Evolutionary conservation across 2,888 invertebrate genomes (phyloP), one percentile per base, ranked within the genome.

Genomic region (Drosophila setosimentum): DNA sequence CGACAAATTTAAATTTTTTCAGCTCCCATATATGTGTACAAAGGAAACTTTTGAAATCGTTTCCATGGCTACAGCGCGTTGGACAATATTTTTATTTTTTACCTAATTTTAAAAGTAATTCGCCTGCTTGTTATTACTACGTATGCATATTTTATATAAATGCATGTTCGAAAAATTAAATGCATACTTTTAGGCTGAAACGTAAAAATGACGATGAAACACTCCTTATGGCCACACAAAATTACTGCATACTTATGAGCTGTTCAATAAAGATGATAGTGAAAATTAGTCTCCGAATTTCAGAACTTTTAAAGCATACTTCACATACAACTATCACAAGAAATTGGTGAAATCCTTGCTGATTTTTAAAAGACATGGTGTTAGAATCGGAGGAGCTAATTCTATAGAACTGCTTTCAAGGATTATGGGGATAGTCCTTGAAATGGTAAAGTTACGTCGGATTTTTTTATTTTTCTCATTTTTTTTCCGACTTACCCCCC

Each of bases 1-100:
- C 30, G 8, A 53, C 32, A 40, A 63, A 64, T 51, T 53, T 18
- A n/a, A 32, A 21, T 13, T 40, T 48, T 13, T 68, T 50, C 13
- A 2, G 21, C 2, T 6, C 7, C 27, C 27, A 27, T 13, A 16
- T 7, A 24, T 13, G 13, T 51, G 40, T 45, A 42, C 24, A 10
- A 54, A 49, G 2, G 48, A 55, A 76, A 76, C n/a, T 76, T 76
- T 76, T 71, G 72, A 77, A 62, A 54, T 51, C 35, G 21, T 59
- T 55, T 48, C 40, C 77, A 71, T 48, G 45, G 77, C 58, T 48
- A 48, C 18, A 45, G 7, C 3, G n/a, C 21, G 6, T 45, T 21
- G 21, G 13, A 7, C 7, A 16, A 7, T 45, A 21, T 21, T 45
- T 3, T 21, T 13, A 1, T 11, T 21, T 42, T 13, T n/a, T n/a